Conservation (phyloP, 2,797 vertebrate species). For the Enteromius fasciolatus region DNA sequence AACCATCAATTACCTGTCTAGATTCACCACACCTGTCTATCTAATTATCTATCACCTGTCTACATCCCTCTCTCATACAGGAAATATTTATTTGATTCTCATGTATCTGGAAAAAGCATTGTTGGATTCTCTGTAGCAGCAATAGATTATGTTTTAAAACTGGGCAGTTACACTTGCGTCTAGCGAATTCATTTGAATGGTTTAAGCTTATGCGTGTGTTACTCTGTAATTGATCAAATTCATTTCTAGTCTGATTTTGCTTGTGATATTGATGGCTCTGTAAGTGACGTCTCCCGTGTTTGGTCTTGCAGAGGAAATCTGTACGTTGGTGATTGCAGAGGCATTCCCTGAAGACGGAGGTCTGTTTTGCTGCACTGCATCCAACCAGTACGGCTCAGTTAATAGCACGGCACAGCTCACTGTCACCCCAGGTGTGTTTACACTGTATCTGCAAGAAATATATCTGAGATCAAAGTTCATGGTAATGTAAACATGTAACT, state of each 20-base stretch:
- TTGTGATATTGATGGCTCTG: constrained; percentile 1
- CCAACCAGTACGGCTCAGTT: constrained; percentile 85
- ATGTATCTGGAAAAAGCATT: neutral
- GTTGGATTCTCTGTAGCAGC: neutral
- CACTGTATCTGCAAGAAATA: neutral
- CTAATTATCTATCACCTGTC: constrained; percentile 40
- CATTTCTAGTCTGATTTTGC: neutral
- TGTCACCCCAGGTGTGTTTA: constrained; percentile 77
- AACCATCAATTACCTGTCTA: constrained; percentile 50
- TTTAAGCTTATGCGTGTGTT: neutral
- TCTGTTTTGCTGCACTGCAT: constrained; percentile 87
- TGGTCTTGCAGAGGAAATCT: constrained; percentile 89
- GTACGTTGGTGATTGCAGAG: constrained; percentile 95
- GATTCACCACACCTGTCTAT: constrained; percentile 50
- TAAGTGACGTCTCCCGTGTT: constrained; percentile 8
- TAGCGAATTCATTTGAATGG: neutral
- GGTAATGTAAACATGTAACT: constrained; percentile 15
- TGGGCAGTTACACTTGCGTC: neutral
- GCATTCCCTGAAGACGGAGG: constrained; percentile 96
- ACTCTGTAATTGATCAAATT: neutral
- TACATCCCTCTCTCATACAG: constrained; percentile 19
- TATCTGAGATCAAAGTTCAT: neutral
- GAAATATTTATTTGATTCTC: neutral
- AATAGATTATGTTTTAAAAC: neutral
- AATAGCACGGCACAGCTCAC: constrained; percentile 84